Percentiles rank a stretch among this genome's conserved stretches.
Evolutionary conservation across 2,888 invertebrate genomes (phyloP).

Genomic region (Lasioglossum morio): DNA sequence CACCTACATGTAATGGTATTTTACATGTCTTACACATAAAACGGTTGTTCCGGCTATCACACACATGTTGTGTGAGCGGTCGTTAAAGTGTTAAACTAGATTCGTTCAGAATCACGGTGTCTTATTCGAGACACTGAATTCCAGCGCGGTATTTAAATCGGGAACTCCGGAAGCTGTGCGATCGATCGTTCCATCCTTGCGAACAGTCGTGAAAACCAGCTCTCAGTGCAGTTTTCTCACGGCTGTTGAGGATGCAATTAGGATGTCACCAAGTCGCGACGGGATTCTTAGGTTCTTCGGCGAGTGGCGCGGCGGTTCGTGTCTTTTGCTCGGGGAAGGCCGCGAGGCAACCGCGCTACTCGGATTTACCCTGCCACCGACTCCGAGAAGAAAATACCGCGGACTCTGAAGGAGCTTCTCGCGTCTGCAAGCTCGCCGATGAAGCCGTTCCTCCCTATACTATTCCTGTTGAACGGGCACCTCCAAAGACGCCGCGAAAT

Average conservation of each 20-base stretch:
- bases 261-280: not conserved
- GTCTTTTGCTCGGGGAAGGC: not conserved
- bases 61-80: no score
- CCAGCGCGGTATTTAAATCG: not conserved
- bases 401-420: not conserved
- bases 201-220: not conserved
- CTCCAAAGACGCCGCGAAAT: not conserved
- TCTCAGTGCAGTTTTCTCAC: not conserved
- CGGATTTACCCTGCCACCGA: slow-evolving; percentile 4
- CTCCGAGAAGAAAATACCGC: slow-evolving; percentile 15
- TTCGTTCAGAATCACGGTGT: not conserved
- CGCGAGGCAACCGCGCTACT: not conserved
- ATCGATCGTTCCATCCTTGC: not conserved
- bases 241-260: not conserved
- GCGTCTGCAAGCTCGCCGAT: not conserved
- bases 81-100: no score
- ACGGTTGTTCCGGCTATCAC: no score
- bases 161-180: not conserved
- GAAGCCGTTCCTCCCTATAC: not conserved
- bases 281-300: not conserved
- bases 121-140: not conserved
- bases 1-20: no score
- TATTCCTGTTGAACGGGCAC: not conserved
- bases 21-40: no score
- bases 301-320: not conserved